These are phyloP conservation scores for Drosophila navojoa DNA, from an alignment of 1,140 invertebrate genomes.

Conservation along the genomic window DNA sequence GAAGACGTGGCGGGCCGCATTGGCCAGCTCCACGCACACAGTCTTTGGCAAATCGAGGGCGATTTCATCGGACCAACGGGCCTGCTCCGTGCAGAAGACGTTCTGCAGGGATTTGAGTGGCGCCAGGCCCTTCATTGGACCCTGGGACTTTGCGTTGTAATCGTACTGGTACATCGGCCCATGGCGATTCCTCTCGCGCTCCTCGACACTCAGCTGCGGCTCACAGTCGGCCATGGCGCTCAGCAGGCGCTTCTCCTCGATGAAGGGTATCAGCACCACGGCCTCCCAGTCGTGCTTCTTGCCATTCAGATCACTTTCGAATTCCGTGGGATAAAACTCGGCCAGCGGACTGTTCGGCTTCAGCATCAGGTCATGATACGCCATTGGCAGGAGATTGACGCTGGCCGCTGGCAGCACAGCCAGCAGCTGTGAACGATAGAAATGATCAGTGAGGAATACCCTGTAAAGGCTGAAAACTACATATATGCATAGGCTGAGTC, in stretches of 20 bases:
- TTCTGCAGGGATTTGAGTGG: conserved; percentile 58
- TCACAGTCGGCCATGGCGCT: conserved; percentile 91
- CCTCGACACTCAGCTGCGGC: conserved; percentile 88
- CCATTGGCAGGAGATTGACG: conserved; percentile 90
- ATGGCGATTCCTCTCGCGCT: conserved; percentile 91
- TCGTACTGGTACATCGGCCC: conserved; percentile 93
- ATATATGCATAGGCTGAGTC: too few species aligned
- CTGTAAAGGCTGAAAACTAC: too few species aligned
- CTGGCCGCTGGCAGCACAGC: conserved; percentile 96
- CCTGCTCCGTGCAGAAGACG: conserved; percentile 76
- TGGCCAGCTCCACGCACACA: conserved; percentile 90
- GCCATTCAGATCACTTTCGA: conserved; percentile 95
- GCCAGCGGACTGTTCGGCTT: conserved; percentile 92
- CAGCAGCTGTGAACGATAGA: conserved; percentile 86
- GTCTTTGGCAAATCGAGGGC: conserved; percentile 86
- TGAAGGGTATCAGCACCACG: conserved; percentile 98
- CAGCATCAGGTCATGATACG: conserved; percentile 93
- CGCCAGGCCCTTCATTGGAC: conserved; percentile 33
- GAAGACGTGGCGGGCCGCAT: conserved; percentile 88
- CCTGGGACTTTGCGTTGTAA: conserved; percentile 83
- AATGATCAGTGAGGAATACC: background rate
- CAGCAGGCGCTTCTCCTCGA: conserved; percentile 91
- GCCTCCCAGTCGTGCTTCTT: conserved; percentile 99
- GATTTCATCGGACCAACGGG: conserved; percentile 86
- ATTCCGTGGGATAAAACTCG: conserved; percentile 95